Evolutionary conservation across 2,113 vertebrate genomes (phyloP).

Genomic region (Rhabdomys dilectus): DNA sequence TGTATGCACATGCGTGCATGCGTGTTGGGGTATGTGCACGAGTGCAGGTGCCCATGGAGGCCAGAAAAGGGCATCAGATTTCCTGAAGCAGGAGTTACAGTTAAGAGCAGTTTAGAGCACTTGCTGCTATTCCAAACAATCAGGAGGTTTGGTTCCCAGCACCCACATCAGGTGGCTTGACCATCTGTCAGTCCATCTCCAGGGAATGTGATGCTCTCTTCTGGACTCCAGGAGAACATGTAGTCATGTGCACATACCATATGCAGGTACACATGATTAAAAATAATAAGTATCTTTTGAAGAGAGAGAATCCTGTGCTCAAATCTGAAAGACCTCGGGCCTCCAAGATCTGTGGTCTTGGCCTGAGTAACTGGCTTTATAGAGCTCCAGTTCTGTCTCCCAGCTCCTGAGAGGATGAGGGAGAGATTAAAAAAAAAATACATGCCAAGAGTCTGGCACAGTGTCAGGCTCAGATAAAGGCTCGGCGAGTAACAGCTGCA

Average conservation of each 20-base stretch:
- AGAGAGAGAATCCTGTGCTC: not conserved
- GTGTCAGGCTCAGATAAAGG: slow-evolving; percentile 8
- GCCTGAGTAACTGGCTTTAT: not conserved
- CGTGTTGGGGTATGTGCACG: no score
- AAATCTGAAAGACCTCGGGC: not conserved
- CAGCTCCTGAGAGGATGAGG: not conserved
- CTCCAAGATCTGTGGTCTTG: slow-evolving; percentile 21
- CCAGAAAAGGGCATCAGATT: no score
- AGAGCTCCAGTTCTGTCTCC: slow-evolving; percentile 15
- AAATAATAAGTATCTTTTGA: not conserved
- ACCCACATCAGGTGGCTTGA: not conserved
- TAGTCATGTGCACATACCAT: not conserved
- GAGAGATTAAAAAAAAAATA: not conserved
- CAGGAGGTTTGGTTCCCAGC: not conserved
- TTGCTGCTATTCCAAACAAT: not conserved
- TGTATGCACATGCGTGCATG: no score
- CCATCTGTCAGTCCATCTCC: not conserved
- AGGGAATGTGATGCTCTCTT: not conserved
- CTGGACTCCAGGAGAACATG: not conserved
- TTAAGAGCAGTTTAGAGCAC: not conserved
- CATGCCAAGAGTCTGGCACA: not conserved
- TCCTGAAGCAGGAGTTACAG: no score
- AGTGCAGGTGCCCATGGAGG: no score
- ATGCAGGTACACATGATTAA: no score
- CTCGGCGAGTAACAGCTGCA: not conserved